These are phyloP conservation scores for Ischnus inquisitorius DNA, from an alignment of 2,888 invertebrate genomes.

Conservation along the genomic window DNA sequence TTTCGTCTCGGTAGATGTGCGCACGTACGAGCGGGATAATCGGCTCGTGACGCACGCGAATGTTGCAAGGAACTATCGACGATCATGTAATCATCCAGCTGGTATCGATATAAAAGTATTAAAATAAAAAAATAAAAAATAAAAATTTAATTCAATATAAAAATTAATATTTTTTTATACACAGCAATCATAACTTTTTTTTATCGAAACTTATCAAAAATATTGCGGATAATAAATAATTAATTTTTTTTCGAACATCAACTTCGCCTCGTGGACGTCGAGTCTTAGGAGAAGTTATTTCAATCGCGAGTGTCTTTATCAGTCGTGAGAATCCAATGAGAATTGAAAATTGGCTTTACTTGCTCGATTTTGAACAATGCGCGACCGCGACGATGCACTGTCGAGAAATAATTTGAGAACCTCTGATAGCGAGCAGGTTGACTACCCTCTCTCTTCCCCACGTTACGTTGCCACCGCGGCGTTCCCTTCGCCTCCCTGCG, in stretches of 20 bases:
- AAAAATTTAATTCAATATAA: not conserved
- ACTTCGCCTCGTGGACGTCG: not conserved
- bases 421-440: constrained; percentile 82
- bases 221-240: not conserved
- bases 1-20: not conserved
- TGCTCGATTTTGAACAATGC: constrained; percentile 66
- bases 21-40: constrained; percentile 24
- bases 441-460: constrained; percentile 72
- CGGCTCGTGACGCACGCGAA: constrained; percentile 43
- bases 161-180: not conserved
- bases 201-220: not conserved
- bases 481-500: constrained; percentile 71
- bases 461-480: constrained; percentile 62
- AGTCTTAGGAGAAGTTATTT: not conserved
- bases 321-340: constrained; percentile 29
- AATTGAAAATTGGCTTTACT: constrained; percentile 22
- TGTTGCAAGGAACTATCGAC: constrained; percentile 35
- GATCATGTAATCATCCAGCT: not conserved
- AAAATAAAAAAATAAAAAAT: not conserved
- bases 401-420: constrained; percentile 76
- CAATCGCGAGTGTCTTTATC: constrained; percentile 31
- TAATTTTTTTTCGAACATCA: not conserved
- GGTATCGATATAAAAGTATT: constrained; percentile 23
- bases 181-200: not conserved
- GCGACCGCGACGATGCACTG: constrained; percentile 38